These are phyloP conservation scores for Mesembrinibis cayennensis DNA, from an alignment of 2,113 vertebrate genomes.

Conservation along the genomic window DNA sequence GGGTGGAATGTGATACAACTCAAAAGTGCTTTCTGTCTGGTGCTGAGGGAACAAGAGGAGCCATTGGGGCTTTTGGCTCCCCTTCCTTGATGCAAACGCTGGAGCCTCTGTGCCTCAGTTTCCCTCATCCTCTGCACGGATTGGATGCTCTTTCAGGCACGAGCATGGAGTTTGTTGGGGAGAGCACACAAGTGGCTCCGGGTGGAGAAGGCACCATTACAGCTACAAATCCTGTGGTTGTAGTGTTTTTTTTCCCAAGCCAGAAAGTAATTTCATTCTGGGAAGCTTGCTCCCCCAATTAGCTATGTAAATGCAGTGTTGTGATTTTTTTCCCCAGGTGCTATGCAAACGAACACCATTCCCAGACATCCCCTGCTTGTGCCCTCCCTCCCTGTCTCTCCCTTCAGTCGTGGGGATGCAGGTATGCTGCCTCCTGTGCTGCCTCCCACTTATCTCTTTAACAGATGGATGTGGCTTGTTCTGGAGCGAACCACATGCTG, in stretches of 20 bases:
- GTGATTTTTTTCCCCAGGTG: not conserved
- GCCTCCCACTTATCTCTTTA: not conserved
- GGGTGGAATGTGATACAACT: not conserved
- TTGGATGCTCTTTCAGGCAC: fast-evolving
- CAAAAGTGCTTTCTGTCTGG: not conserved
- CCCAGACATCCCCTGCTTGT: fast-evolving
- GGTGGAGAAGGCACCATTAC: not conserved
- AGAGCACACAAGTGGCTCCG: not conserved
- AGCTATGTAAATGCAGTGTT: not conserved
- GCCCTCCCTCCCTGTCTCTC: not conserved
- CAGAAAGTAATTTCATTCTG: not conserved
- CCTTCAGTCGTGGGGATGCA: fast-evolving
- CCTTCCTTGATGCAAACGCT: not conserved
- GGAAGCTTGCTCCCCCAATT: not conserved
- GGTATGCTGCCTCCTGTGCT: fast-evolving
- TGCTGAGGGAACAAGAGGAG: not conserved
- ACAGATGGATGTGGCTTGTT: not conserved
- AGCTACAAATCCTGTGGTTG: not conserved
- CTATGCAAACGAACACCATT: fast-evolving
- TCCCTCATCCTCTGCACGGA: not conserved
- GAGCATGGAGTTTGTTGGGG: not conserved
- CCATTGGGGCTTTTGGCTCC: not conserved
- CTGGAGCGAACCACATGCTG: fast-evolving
- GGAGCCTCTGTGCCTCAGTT: not conserved
- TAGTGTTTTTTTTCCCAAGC: not conserved